Evolutionary conservation across 2,888 invertebrate species (phyloP), one percentile per base, ranked within the genome.

Genomic region (Leptinotarsa juncta): DNA sequence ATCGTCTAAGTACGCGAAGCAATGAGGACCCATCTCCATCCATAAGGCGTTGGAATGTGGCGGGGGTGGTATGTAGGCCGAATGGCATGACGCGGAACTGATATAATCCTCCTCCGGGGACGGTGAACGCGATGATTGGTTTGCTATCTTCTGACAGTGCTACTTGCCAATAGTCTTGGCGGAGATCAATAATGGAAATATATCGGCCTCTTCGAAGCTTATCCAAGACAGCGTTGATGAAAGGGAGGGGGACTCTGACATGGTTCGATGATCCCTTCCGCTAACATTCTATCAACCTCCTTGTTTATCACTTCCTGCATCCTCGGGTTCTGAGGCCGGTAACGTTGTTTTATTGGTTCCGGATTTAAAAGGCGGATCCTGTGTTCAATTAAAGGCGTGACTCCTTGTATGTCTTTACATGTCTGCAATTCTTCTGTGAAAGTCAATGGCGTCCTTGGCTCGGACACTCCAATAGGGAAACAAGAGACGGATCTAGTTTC

Each of bases 81-180:
- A 84, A 85, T 3, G 84, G 83, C 81, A 84, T 81, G 0, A 81
- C 80, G 5, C 66, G 77, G 70, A 84, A 85, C 14, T 84, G 81
- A 67, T 78, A 84, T 1, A 84, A 75, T 7, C 82, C 84, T 68
- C 83, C 83, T 7, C 83, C 82, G 48, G 83, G 82, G 7, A 82
- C 77, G 7, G 74, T 76, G 50, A 51, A 51, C 5, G 50, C 16
- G 0, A 16, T 16, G 68, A 72, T 70, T 20, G 50, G 15, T 51
- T 16, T 51, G 50, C 81, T 80, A 12, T 77, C 72, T 10, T 65
- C 23, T 0, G 67, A 5, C 3, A 77, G 62, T 0, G 71, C 74
- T 3, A 77, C 71, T 77, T 85, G 84, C 81, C 82, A 84, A 73
- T 83, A 85, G 0, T 82, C 84, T 23, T 81, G 79, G 23, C 80